Evolutionary conservation across 1,140 invertebrate species (phyloP).

Genomic region (Cotesia chilonis): DNA sequence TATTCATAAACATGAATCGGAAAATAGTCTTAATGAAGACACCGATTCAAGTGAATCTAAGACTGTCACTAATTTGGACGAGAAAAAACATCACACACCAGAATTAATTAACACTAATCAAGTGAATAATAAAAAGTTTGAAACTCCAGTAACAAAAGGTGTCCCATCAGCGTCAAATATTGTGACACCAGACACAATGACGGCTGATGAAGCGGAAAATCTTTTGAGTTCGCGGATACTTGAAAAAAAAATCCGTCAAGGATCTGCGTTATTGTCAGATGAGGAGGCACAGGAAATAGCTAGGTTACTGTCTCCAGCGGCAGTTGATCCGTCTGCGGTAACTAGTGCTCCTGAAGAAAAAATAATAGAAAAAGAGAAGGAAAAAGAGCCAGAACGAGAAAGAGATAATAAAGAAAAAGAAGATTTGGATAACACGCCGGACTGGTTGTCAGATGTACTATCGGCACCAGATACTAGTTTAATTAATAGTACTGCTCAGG

Average conservation of each 20-base stretch:
- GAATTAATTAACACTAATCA: slow-evolving; percentile 36
- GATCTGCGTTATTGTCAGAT: slow-evolving; percentile 77
- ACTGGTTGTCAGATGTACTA: slow-evolving; percentile 69
- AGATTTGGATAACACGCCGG: slow-evolving; percentile 65
- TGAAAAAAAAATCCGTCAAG: slow-evolving; percentile 82
- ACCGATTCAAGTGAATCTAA: slow-evolving; percentile 54
- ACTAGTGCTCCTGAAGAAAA: slow-evolving; percentile 49
- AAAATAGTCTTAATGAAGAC: slow-evolving; percentile 50
- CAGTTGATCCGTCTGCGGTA: slow-evolving; percentile 41
- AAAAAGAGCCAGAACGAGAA: slow-evolving; percentile 57
- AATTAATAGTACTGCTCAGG: slow-evolving; percentile 63
- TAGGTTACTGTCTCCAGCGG: slow-evolving; percentile 74
- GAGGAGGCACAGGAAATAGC: slow-evolving; percentile 88
- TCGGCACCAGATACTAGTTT: slow-evolving; percentile 66
- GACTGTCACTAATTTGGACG: slow-evolving; percentile 51
- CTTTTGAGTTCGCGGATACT: slow-evolving; percentile 82
- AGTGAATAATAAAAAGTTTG: slow-evolving; percentile 43
- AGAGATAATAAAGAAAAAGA: slow-evolving; percentile 61
- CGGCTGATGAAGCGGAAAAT: slow-evolving; percentile 84
- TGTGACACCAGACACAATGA: slow-evolving; percentile 76
- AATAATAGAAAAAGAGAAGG: slow-evolving; percentile 48
- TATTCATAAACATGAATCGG: slow-evolving; percentile 38
- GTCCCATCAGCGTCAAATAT: slow-evolving; percentile 35
- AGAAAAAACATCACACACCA: slow-evolving; percentile 22
- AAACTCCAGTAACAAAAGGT: slow-evolving; percentile 45